Evolutionary conservation across 2,888 invertebrate genomes (phyloP).

Genomic region (Folsomia candida): DNA sequence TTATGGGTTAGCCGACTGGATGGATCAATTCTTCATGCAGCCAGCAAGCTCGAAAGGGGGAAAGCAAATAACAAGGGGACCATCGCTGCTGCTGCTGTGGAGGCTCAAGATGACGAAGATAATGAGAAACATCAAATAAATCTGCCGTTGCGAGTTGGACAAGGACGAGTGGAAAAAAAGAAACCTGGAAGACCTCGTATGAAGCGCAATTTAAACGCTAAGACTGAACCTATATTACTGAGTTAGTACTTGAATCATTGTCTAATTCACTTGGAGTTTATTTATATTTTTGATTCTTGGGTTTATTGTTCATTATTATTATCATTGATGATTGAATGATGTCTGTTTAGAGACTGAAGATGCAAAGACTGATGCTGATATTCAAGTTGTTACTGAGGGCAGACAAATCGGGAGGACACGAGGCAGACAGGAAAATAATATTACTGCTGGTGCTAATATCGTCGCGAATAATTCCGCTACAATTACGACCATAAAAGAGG

Average conservation of each 20-base stretch:
- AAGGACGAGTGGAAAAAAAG: neutral
- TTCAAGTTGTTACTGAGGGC: too few relatives aligned
- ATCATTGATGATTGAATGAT: too few relatives aligned
- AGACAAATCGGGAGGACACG: too few relatives aligned
- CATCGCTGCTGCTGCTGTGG: neutral
- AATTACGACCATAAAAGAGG: too few relatives aligned
- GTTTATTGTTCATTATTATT: too few relatives aligned
- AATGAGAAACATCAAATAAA: neutral
- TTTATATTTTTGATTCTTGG: too few relatives aligned
- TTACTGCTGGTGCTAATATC: too few relatives aligned
- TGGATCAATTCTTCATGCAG: conserved; percentile 21
- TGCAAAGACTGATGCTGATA: neutral
- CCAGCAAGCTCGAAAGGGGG: neutral
- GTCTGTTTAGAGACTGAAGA: too few relatives aligned
- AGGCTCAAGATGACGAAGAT: neutral
- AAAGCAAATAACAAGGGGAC: too few relatives aligned
- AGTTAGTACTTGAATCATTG: neutral
- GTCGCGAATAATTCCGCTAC: too few relatives aligned
- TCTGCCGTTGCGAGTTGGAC: too few relatives aligned
- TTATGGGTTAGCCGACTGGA: conserved; percentile 15
- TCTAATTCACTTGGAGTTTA: conserved; percentile 10
- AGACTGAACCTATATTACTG: neutral
- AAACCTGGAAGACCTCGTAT: neutral
- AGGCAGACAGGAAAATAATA: too few relatives aligned
- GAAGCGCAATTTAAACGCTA: neutral